Conservation (phyloP, 1,140 invertebrate species). For the Riptortus pedestris region DNA sequence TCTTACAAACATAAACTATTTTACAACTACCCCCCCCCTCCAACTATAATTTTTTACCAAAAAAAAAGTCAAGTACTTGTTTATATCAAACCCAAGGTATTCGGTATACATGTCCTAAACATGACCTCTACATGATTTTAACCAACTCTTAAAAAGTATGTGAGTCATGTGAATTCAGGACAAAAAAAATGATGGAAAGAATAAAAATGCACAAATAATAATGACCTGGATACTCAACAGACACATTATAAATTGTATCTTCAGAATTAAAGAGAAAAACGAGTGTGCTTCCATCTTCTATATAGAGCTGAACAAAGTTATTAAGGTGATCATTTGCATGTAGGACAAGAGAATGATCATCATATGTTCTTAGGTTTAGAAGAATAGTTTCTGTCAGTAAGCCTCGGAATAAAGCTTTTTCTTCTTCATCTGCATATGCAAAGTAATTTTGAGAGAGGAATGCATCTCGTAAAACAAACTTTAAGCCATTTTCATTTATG, state of each 20-base stretch:
- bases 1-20: too few relatives aligned
- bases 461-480: slow-evolving; percentile 69
- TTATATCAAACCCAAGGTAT: too few relatives aligned
- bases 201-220: too few relatives aligned
- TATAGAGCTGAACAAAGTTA: slow-evolving; percentile 84
- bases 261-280: slow-evolving; percentile 75
- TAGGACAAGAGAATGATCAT: slow-evolving; percentile 65
- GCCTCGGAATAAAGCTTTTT: slow-evolving; percentile 47
- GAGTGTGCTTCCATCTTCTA: slow-evolving; percentile 59
- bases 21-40: too few relatives aligned
- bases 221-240: slow-evolving; percentile 53
- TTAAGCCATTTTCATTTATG: slow-evolving; percentile 78
- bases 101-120: too few relatives aligned
- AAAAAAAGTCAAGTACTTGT: too few relatives aligned
- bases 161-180: too few relatives aligned
- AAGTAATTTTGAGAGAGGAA: slow-evolving; percentile 69
- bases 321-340: slow-evolving; percentile 89
- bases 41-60: too few relatives aligned
- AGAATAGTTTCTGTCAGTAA: slow-evolving; percentile 65
- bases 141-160: too few relatives aligned
- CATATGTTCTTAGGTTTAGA: slow-evolving; percentile 78
- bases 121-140: too few relatives aligned
- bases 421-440: slow-evolving; percentile 46
- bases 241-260: slow-evolving; percentile 67
- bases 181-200: too few relatives aligned